Conservation (phyloP, 1,140 invertebrate species). For the Drosophila parabipectinata region DNA sequence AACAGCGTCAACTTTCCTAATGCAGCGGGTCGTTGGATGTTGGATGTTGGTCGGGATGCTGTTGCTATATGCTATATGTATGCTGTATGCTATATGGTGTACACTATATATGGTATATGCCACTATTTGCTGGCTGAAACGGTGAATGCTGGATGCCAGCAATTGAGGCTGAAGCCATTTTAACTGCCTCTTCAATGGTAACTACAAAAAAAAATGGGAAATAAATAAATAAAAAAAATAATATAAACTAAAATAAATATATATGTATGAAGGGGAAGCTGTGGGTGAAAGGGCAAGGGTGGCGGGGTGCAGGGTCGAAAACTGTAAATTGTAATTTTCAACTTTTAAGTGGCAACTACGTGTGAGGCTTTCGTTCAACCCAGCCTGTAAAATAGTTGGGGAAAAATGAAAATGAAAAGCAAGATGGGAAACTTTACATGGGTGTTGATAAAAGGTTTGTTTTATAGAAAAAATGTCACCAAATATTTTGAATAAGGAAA, state of each 20-base stretch:
- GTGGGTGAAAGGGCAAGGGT: not conserved
- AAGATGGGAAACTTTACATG: slow-evolving; percentile 15
- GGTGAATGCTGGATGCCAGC: slow-evolving; percentile 54
- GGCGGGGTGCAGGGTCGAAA: slow-evolving; percentile 20
- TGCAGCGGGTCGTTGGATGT: slow-evolving; percentile 54
- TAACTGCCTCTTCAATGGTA: slow-evolving; percentile 75
- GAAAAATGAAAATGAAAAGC: slow-evolving; percentile 40
- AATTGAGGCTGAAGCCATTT: slow-evolving; percentile 80
- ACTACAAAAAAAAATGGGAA: slow-evolving; percentile 44
- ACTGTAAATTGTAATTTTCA: slow-evolving; percentile 76
- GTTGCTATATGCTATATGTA: not conserved
- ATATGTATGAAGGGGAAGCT: slow-evolving; percentile 1
- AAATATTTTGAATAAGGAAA: not conserved
- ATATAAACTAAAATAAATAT: slow-evolving; percentile 36
- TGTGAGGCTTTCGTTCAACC: slow-evolving; percentile 29
- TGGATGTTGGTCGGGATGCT: slow-evolving; percentile 14
- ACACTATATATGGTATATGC: not conserved
- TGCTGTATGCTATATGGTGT: slow-evolving; percentile 1
- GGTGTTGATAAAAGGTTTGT: slow-evolving; percentile 34
- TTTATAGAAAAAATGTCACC: slow-evolving; percentile 7
- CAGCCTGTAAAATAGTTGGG: slow-evolving; percentile 12
- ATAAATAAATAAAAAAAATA: slow-evolving; percentile 33
- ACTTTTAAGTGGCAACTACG: slow-evolving; percentile 70
- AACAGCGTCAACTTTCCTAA: slow-evolving; percentile 77
- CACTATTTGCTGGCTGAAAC: slow-evolving; percentile 1